These are phyloP conservation scores for Cryptophagus acutangulus DNA, from an alignment of 2,888 invertebrate species.

Conservation along the genomic window DNA sequence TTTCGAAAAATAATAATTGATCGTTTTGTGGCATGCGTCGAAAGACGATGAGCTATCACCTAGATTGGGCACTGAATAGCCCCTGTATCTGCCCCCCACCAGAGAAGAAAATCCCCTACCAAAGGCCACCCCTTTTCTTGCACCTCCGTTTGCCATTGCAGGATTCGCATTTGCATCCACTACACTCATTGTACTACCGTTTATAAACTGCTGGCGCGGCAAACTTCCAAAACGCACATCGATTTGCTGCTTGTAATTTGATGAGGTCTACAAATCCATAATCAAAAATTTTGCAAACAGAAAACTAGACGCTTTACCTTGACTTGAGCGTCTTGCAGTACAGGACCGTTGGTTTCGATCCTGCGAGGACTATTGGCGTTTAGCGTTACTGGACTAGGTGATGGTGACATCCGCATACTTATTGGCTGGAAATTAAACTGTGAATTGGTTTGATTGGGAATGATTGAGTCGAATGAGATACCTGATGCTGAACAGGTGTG, in stretches of 20 bases:
- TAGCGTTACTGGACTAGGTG: constrained; percentile 47
- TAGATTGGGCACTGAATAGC: constrained; percentile 89
- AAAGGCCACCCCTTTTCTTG: constrained; percentile 66
- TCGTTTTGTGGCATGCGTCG: constrained; percentile 17
- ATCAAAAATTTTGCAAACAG: no score
- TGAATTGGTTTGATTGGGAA: no score
- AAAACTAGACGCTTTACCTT: no score
- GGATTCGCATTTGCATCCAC: constrained; percentile 49
- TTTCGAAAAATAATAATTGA: no score
- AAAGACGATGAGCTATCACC: constrained; percentile 63
- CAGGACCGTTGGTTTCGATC: constrained; percentile 30
- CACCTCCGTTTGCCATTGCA: constrained; percentile 33
- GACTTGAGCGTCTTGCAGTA: no score
- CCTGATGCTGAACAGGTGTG: constrained; percentile 45
- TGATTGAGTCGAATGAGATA: no score
- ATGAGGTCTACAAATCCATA: constrained; percentile 65
- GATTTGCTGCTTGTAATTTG: constrained; percentile 67
- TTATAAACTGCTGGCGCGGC: constrained; percentile 63
- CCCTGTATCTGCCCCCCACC: constrained; percentile 61
- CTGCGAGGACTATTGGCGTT: constrained; percentile 38
- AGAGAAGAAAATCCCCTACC: constrained; percentile 58
- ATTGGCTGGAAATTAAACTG: no score
- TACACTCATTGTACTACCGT: constrained; percentile 31
- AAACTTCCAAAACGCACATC: constrained; percentile 77
- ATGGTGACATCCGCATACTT: constrained; percentile 45